Percentiles rank a stretch among this genome's conserved stretches.
Evolutionary conservation across 2,113 vertebrate species (phyloP).

Genomic region (Trinectes maculatus): DNA sequence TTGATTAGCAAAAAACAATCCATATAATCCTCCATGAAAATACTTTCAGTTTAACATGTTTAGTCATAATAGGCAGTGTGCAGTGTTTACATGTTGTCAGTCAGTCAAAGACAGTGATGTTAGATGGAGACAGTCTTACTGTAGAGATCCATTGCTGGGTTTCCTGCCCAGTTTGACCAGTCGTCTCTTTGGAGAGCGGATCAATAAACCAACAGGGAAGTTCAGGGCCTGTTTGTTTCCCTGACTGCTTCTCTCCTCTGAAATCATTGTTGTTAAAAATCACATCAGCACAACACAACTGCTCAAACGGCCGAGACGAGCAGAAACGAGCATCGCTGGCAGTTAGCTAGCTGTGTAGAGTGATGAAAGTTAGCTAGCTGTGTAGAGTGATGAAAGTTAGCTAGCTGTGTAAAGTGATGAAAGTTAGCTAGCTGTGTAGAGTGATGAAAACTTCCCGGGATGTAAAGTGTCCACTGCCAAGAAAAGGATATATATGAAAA

Average conservation of each 20-base stretch:
- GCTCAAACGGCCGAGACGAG: not conserved
- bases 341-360: not conserved
- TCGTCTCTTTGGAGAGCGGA: constrained; percentile 83
- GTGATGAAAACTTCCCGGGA: not conserved
- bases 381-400: too few relatives aligned
- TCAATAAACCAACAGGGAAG: constrained; percentile 81
- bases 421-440: not conserved
- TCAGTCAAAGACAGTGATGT: too few relatives aligned
- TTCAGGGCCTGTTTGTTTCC: constrained; percentile 76
- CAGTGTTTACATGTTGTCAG: too few relatives aligned
- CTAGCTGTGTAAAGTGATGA: too few relatives aligned
- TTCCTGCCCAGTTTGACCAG: constrained; percentile 82
- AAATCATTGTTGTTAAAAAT: constrained; percentile 74
- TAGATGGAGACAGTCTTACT: constrained; percentile 72
- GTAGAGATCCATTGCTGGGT: constrained; percentile 83
- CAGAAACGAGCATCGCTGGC: constrained; percentile 10
- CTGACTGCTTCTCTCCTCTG: constrained; percentile 79
- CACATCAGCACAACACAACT: constrained; percentile 24
- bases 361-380: too few relatives aligned
- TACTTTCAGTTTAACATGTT: too few relatives aligned
- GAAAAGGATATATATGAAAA: not conserved
- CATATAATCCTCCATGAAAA: too few relatives aligned
- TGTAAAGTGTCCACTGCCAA: not conserved
- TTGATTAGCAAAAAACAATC: too few relatives aligned
- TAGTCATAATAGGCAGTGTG: too few relatives aligned